phyloP scores from a whole-genome alignment of 2,113 vertebrate species.

The Pituophis catenifer region DNA sequence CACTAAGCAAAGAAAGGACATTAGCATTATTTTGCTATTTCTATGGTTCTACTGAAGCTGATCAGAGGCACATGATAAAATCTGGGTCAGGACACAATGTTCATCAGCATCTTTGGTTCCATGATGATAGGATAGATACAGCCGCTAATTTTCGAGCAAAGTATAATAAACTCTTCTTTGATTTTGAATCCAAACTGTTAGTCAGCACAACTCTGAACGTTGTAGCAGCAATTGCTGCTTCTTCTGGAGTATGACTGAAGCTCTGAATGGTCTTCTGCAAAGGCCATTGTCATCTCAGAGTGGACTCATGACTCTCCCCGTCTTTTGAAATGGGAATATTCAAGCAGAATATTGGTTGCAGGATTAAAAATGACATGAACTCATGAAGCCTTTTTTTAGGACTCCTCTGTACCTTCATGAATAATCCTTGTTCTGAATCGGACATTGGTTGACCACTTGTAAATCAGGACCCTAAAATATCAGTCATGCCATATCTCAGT shows the following conservation, averaged over 20 bases:
- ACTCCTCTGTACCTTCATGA: not conserved
- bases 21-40: not conserved
- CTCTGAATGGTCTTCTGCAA: not conserved
- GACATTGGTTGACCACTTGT: not conserved
- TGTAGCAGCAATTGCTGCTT: not conserved
- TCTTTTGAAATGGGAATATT: not conserved
- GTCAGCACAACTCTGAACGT: not conserved
- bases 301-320: not conserved
- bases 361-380: not conserved
- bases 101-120: not conserved
- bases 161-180: not conserved
- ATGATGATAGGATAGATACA: no score
- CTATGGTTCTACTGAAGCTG: not conserved
- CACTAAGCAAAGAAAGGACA: not conserved
- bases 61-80: not conserved
- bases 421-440: not conserved
- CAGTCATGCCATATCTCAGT: not conserved
- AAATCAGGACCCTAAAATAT: not conserved
- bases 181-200: not conserved
- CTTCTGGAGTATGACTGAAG: not conserved
- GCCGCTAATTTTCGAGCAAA: not conserved
- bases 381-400: not conserved
- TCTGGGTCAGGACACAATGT: not conserved
- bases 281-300: not conserved
- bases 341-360: not conserved